Percentiles rank a stretch among this genome's conserved stretches.
These are phyloP conservation scores for Cyrtodaria siliqua DNA, from an alignment of 2,888 invertebrate genomes.

Conservation along the genomic window DNA sequence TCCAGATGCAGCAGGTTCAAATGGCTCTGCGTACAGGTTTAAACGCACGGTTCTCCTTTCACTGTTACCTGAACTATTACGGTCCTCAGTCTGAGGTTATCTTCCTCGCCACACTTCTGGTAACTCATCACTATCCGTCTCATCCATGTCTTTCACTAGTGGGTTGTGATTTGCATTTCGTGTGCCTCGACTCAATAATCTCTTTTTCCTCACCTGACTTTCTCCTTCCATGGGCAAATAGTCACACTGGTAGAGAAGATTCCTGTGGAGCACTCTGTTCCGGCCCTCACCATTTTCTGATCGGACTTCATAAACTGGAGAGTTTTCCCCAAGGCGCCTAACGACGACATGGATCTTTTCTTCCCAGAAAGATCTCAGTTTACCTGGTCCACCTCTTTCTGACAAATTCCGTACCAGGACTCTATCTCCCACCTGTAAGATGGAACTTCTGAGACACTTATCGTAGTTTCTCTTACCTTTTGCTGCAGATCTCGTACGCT, in stretches of 20 bases:
- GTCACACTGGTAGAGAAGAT: slow-evolving; percentile 45
- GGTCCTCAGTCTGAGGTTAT: too few species aligned
- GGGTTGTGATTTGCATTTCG: neutral
- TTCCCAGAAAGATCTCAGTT: slow-evolving; percentile 36
- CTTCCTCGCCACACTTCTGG: too few species aligned
- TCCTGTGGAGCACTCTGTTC: slow-evolving; percentile 37
- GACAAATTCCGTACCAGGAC: slow-evolving; percentile 35
- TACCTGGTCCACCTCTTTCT: slow-evolving; percentile 34
- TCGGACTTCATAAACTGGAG: slow-evolving; percentile 37
- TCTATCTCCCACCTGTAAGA: slow-evolving; percentile 30
- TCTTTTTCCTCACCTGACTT: slow-evolving; percentile 1
- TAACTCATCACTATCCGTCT: too few species aligned
- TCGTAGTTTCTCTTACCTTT: slow-evolving; percentile 38
- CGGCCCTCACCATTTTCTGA: slow-evolving; percentile 36
- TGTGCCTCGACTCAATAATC: slow-evolving; percentile 5
- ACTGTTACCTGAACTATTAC: too few species aligned
- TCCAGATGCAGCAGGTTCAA: too few species aligned
- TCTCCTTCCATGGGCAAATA: slow-evolving; percentile 28
- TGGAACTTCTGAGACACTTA: slow-evolving; percentile 21
- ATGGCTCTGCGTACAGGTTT: too few species aligned
- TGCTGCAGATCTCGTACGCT: slow-evolving; percentile 24
- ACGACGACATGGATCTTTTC: slow-evolving; percentile 37
- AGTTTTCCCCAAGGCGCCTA: slow-evolving; percentile 19
- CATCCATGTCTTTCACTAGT: too few species aligned
- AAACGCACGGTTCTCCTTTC: too few species aligned